These are phyloP conservation scores for Ophthalmotilapia sp. DNA, from an alignment of 2,113 vertebrate genomes.

Conservation along the genomic window DNA sequence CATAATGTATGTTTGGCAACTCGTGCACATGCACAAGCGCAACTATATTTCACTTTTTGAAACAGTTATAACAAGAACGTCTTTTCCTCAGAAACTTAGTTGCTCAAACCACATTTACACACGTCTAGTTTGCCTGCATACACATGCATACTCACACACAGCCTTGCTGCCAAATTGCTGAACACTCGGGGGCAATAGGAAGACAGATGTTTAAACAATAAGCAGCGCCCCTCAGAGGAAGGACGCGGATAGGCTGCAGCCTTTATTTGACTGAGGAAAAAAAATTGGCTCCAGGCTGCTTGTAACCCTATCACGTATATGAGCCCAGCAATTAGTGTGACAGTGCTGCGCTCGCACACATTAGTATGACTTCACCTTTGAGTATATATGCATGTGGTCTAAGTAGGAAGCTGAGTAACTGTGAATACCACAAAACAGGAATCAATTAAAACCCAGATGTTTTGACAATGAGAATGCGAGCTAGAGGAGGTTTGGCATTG, in stretches of 20 bases:
- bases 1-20: neutral
- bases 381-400: neutral
- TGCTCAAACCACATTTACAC: neutral
- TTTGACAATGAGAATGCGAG: slow-evolving; percentile 27
- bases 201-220: slow-evolving; percentile 56
- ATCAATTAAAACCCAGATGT: slow-evolving; percentile 49
- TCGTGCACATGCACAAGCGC: neutral
- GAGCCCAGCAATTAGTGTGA: slow-evolving; percentile 41
- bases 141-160: neutral
- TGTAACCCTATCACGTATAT: neutral
- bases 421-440: neutral
- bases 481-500: neutral
- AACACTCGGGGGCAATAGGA: neutral
- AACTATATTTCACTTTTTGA: neutral
- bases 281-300: neutral
- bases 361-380: slow-evolving; percentile 5
- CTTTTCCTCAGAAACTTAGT: neutral
- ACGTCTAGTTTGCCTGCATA: neutral
- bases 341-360: neutral
- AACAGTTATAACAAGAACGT: neutral
- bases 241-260: neutral
- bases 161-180: neutral
- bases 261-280: neutral
- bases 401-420: slow-evolving; percentile 17
- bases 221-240: slow-evolving; percentile 33